Percentiles rank a stretch among this genome's conserved stretches.
Conservation (phyloP, 64 coral and sea anemone species). For the Dendronephthya gigantea region DNA sequence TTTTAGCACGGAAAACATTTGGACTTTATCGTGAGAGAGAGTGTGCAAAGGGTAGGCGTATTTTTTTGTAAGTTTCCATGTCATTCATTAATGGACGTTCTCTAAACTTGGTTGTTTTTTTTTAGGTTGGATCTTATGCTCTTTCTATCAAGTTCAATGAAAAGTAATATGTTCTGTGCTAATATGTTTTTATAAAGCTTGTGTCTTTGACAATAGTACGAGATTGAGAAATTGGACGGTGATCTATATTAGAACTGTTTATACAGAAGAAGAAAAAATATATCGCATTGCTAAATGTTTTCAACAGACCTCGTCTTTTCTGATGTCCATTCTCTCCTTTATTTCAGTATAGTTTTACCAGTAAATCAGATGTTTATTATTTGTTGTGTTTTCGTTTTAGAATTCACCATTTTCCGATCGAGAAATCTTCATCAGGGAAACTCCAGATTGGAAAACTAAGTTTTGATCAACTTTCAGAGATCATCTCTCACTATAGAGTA, state of each 20-base stretch:
- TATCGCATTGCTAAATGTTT: no score
- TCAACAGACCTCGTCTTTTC: no score
- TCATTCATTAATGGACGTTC: no score
- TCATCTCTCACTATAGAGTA: conserved; percentile 30
- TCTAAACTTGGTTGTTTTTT: not conserved
- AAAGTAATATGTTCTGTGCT: conserved; percentile 26
- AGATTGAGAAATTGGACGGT: not conserved
- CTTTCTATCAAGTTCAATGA: conserved; percentile 48
- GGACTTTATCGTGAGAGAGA: conserved; percentile 52
- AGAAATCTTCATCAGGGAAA: conserved; percentile 44
- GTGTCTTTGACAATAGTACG: no score
- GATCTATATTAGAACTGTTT: not conserved
- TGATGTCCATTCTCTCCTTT: no score
- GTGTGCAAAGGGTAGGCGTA: conserved; percentile 41
- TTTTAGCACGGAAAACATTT: conserved; percentile 32
- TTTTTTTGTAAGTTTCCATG: not conserved
- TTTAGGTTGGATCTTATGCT: conserved; percentile 56
- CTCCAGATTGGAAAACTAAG: conserved; percentile 46
- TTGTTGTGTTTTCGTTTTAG: conserved; percentile 5
- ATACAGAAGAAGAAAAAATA: no score
- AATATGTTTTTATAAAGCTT: no score
- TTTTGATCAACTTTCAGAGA: conserved; percentile 48
- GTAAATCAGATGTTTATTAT: no score
- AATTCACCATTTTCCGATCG: conserved; percentile 54
- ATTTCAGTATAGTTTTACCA: no score